Evolutionary conservation across 2,113 vertebrate genomes (phyloP).

Genomic region (Lates calcarifer): DNA sequence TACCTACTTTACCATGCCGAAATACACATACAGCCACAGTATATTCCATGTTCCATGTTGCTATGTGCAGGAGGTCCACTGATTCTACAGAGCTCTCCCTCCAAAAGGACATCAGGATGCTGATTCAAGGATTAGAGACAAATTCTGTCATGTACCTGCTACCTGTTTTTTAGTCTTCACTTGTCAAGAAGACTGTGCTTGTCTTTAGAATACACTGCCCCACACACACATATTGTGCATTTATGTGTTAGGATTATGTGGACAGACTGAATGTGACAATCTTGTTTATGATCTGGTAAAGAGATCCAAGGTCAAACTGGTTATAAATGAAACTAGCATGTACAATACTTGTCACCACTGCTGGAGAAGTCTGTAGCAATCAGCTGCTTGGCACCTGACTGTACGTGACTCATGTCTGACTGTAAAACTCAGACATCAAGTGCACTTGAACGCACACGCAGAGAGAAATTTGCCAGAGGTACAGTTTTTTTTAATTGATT

Average conservation of each 20-base stretch:
- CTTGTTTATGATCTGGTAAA: background rate
- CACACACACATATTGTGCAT: background rate
- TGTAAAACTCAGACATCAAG: background rate
- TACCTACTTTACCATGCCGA: too few species aligned
- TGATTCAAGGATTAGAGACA: background rate
- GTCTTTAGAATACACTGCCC: background rate
- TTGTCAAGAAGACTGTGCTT: background rate
- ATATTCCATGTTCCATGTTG: background rate
- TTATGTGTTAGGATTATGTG: background rate
- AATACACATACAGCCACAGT: background rate
- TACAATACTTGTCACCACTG: background rate
- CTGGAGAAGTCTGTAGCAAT: background rate
- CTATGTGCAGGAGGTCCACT: background rate
- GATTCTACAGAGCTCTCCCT: too few species aligned
- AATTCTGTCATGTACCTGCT: background rate
- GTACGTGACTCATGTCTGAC: background rate
- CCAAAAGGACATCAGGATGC: too few species aligned
- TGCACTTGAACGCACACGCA: background rate
- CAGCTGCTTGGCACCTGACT: background rate
- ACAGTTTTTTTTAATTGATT: slow-evolving; percentile 10
- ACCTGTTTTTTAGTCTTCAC: background rate
- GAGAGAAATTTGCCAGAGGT: background rate
- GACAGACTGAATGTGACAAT: background rate
- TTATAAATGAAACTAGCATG: background rate
- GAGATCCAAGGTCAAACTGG: background rate